Evolutionary conservation across 2,888 invertebrate genomes (phyloP), one percentile per base, ranked within the genome.

Genomic region (Harpalus rubripes): DNA sequence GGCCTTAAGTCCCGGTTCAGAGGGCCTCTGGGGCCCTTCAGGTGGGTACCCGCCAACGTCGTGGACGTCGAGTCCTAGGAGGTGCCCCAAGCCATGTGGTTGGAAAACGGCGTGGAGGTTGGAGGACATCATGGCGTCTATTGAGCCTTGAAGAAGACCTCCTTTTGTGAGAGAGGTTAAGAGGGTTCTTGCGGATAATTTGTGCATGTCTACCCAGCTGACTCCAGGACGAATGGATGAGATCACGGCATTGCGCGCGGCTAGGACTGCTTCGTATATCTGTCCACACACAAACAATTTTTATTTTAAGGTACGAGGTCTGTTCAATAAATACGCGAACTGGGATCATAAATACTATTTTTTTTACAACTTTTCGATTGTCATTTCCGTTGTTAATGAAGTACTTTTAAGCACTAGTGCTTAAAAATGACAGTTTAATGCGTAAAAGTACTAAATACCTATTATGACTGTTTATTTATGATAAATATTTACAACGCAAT

Each of bases 1-100:
- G 78, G 94, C 94, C 52, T 94, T 93, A 1, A 98, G 90, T 32
- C 97, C 97, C 0, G 95, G 93, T 84, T 93, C 90, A 0, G 90
- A 90, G 0, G 95, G 95, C 26, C 98, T 94, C 86, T 93, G 90
- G 0, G 97, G 97, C 59, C 92, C 93, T 6, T 93, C 89, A 87
- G 97, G 93, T 87, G 97, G 93, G 92, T 99, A 99, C 0, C 99
- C 99, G 26, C 99, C 99, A 79, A 98, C 98, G 91, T 99, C 99
- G 91, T 99, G 99, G 1, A 98, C 98, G 92, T 99, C 99, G 85
- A 98, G 91, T 0, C 99, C 99, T 90, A 99, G 92, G 82, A 99
- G 93, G 92, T 99, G 99, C 0, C 99, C 99, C 26, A 99, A 93
- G 0, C 99, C 99, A 91, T 99, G 99, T 0, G 99, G 99, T 92